Conservation (phyloP, 2,113 vertebrate species). For the Casuarius casuarius region DNA sequence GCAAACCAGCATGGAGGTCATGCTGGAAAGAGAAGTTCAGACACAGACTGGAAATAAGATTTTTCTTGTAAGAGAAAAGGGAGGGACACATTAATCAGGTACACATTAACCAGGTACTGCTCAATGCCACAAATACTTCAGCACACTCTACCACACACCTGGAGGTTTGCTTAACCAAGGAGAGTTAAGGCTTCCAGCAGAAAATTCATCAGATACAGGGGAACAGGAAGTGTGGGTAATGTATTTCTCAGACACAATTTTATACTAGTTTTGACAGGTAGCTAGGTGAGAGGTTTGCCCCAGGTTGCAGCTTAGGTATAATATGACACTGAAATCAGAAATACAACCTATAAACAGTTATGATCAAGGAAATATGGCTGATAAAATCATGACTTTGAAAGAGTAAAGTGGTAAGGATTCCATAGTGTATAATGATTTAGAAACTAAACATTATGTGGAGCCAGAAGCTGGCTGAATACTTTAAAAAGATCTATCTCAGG, state of each 20-base stretch:
- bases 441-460: neutral
- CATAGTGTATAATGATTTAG: neutral
- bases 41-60: neutral
- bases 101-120: neutral
- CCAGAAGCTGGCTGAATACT: neutral
- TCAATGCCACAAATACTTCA: neutral
- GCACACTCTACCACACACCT: rapidly evolving
- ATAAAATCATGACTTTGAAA: neutral
- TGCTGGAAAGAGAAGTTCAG: neutral
- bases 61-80: neutral
- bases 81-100: neutral
- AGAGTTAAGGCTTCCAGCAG: neutral
- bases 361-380: neutral
- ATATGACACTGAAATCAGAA: neutral
- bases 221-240: neutral
- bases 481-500: neutral
- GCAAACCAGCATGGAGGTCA: neutral
- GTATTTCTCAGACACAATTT: neutral
- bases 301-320: neutral
- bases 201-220: neutral
- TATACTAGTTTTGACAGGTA: neutral
- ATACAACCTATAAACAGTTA: neutral
- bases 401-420: neutral
- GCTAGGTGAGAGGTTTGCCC: neutral
- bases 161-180: neutral